phyloP scores from a whole-genome alignment of 2,888 invertebrate genomes.

The Keiferia lycopersicella region DNA sequence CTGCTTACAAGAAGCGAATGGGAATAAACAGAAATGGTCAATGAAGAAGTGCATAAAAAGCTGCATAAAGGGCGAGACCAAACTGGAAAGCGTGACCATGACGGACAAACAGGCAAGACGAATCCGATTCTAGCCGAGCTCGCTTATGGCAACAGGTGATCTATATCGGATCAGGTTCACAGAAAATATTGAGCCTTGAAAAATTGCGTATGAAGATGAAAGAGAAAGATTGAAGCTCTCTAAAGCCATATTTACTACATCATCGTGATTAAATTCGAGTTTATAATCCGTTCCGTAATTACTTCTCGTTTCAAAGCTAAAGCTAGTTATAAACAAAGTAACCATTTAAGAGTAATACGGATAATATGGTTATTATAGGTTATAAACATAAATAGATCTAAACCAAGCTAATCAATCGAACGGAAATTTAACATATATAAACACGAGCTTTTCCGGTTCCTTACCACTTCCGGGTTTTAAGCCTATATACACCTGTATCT shows the following conservation, averaged over 20 bases:
- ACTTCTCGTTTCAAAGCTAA: too few relatives aligned
- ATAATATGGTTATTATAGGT: background rate
- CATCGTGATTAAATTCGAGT: background rate
- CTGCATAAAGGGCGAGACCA: conserved; percentile 38
- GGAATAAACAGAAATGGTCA: conserved; percentile 15
- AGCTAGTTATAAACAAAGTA: background rate
- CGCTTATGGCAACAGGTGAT: conserved; percentile 21
- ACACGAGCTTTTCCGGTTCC: background rate
- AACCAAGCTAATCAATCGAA: background rate
- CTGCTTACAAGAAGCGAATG: background rate
- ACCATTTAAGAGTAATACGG: background rate
- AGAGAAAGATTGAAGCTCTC: background rate
- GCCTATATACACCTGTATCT: background rate
- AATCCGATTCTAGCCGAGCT: conserved; percentile 35
- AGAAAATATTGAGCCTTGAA: background rate
- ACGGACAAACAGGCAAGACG: conserved; percentile 37
- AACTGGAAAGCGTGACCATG: conserved; percentile 45
- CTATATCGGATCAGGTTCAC: conserved; percentile 17
- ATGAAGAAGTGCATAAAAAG: conserved; percentile 24
- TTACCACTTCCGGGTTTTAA: conserved; percentile 1
- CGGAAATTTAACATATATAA: conserved; percentile 1
- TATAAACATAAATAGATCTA: conserved; percentile 5
- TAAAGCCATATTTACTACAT: conserved; percentile 1
- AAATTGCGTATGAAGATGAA: background rate
- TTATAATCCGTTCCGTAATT: background rate